Conservation (phyloP, 2,888 invertebrate genomes). For the Drosophila conformis region DNA sequence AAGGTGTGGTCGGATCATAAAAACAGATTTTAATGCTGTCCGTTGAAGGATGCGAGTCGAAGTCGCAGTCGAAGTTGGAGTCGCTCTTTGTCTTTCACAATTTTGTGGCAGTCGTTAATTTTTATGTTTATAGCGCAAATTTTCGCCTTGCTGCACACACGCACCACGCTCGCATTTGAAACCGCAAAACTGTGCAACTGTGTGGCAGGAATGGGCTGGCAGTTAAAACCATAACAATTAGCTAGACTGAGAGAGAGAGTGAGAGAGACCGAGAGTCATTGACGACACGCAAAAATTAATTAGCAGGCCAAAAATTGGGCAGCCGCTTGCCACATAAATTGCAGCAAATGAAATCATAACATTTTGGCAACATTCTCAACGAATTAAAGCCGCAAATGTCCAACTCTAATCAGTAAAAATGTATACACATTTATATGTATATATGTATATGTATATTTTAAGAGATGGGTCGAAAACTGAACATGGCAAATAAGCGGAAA, state of each 20-base stretch:
- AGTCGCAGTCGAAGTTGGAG: neutral
- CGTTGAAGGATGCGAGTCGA: conserved; percentile 26
- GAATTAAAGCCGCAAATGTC: conserved; percentile 40
- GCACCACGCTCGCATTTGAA: conserved; percentile 31
- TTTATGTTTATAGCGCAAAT: conserved; percentile 82
- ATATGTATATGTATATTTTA: neutral
- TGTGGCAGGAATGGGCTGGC: conserved; percentile 36
- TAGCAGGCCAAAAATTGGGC: conserved; percentile 54
- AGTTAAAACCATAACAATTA: conserved; percentile 78
- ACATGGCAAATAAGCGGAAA: conserved; percentile 67
- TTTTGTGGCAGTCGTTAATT: conserved; percentile 81
- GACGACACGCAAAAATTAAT: conserved; percentile 75
- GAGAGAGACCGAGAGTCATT: conserved; percentile 56
- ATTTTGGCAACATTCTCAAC: conserved; percentile 11
- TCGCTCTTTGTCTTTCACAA: conserved; percentile 79
- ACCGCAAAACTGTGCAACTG: conserved; percentile 43
- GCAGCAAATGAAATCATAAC: conserved; percentile 48
- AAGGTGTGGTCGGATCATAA: conserved; percentile 70
- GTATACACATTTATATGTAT: neutral
- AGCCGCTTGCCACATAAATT: conserved; percentile 42
- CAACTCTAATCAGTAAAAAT: conserved; percentile 26
- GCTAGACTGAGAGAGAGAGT: conserved; percentile 43
- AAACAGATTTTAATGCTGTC: conserved; percentile 82
- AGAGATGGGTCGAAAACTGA: conserved; percentile 29
- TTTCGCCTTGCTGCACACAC: conserved; percentile 78